These are phyloP conservation scores for Caligus rogercresseyi DNA, from an alignment of 1,140 invertebrate genomes.

Conservation along the genomic window DNA sequence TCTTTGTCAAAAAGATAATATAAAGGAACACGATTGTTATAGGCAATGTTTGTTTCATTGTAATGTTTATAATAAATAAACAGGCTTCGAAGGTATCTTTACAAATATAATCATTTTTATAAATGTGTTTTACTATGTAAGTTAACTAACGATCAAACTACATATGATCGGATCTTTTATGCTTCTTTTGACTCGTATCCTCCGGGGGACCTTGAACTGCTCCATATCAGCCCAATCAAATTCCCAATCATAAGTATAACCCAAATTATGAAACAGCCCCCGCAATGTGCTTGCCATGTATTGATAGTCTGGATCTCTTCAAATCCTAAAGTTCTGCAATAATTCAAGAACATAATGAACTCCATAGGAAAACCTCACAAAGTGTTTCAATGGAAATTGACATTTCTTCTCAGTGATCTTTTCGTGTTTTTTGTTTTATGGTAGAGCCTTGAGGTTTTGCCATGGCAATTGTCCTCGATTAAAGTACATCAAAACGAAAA, in stretches of 20 bases:
- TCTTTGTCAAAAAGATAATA: too few species aligned
- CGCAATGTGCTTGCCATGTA: neutral
- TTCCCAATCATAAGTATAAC: neutral
- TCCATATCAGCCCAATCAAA: neutral
- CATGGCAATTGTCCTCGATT: conserved; percentile 42
- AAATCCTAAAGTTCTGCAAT: conserved; percentile 34
- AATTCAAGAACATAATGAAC: conserved; percentile 48
- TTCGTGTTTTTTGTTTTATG: conserved; percentile 46
- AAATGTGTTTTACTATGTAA: too few species aligned
- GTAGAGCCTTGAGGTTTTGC: conserved; percentile 42
- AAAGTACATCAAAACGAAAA: conserved; percentile 48
- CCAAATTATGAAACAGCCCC: neutral
- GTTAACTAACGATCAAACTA: too few species aligned
- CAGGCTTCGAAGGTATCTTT: too few species aligned
- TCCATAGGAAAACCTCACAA: conserved; percentile 43
- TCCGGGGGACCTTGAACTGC: neutral
- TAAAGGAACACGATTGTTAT: too few species aligned
- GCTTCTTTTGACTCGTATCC: neutral
- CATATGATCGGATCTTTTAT: neutral
- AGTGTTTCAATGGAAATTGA: conserved; percentile 42
- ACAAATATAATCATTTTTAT: too few species aligned
- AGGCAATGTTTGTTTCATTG: too few species aligned
- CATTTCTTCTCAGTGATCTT: conserved; percentile 47
- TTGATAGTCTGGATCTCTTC: neutral
- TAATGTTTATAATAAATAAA: too few species aligned